phyloP scores from a whole-genome alignment of 2,797 vertebrate genomes.

The Podargus strigoides region DNA sequence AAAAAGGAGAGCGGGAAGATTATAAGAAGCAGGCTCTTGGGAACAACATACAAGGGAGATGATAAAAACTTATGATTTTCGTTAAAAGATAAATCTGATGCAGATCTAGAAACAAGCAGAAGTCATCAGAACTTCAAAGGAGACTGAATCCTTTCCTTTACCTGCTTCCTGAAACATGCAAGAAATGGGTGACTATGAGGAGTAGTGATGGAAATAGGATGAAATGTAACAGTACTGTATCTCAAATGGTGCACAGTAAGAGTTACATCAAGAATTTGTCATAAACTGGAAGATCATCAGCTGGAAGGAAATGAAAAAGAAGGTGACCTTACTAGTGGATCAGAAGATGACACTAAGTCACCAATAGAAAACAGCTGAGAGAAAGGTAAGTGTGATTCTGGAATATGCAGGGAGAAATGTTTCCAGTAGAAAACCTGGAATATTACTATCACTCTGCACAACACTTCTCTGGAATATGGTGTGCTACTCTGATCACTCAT shows the following conservation, averaged over 20 bases:
- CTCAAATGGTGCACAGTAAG: not conserved
- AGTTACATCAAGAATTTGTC: not conserved
- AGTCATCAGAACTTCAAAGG: not conserved
- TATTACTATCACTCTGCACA: not conserved
- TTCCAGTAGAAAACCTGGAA: not conserved
- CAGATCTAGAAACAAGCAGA: not conserved
- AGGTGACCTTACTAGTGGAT: not conserved
- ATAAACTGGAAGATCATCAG: not conserved
- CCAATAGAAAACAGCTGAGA: not conserved
- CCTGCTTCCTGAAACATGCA: not conserved
- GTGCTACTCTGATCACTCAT: not conserved
- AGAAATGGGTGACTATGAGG: not conserved
- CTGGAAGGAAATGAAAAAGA: not conserved
- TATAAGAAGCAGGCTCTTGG: not conserved
- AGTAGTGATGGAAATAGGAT: not conserved
- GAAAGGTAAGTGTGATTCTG: constrained; percentile 11
- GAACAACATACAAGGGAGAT: not conserved
- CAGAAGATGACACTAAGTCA: not conserved
- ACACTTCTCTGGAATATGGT: not conserved
- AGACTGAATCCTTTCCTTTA: not conserved
- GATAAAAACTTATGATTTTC: not conserved
- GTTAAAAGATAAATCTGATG: not conserved
- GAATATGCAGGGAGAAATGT: not conserved
- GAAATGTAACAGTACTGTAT: not conserved
- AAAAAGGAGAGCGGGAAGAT: not conserved